Base-by-base conservation (phyloP, 2,113 vertebrate genomes). In the Cavia aperea region DNA sequence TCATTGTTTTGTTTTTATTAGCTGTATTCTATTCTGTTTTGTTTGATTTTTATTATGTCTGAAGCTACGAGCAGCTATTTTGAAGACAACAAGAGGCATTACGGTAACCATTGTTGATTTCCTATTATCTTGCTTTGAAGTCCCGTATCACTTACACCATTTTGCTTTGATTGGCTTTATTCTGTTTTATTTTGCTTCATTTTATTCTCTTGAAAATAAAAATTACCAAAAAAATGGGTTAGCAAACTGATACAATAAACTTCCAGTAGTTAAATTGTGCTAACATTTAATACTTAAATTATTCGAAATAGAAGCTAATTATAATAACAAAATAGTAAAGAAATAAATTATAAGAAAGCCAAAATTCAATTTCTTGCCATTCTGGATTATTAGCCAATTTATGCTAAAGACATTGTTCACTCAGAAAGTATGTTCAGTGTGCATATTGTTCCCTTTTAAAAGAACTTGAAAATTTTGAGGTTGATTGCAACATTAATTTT, bases 391-490 rank as follows among this genome's bases (percentile, higher is more conserved):
- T 91, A 46, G 56, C 2, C 51, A 92, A 84, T 90, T 95, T 73
- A 94, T 51, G 46, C 51, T 85, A 75, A 95, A 65, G 36, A 54
- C 15, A 88, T 43, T 82, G n/a, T 92, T 92, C 90, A 24, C 36
- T 72, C 58, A 78, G 46, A 70, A 65, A 62, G 8, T 84, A 36
- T 81, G 18, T 39, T 91, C 81, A 66, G 18, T 83, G 51, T 86
- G 5, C 4, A 51, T 4, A 81, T 68, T 36, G 29, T 63, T 85
- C 85, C 60, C 8, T 81, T 24, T 62, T 92, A 8, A 51, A 88
- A 94, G 60, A 89, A 89, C 24, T 62, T 95, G 60, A 87, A 88
- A 68, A 88, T 60, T 91, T 90, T 85, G 86, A 93, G 39, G 11
- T 56, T 93, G 49, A 65, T 84, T 84, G 39, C 24, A 70, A 86